These are phyloP conservation scores for Atractosteus spatula DNA, from an alignment of 2,113 vertebrate species.

Conservation along the genomic window DNA sequence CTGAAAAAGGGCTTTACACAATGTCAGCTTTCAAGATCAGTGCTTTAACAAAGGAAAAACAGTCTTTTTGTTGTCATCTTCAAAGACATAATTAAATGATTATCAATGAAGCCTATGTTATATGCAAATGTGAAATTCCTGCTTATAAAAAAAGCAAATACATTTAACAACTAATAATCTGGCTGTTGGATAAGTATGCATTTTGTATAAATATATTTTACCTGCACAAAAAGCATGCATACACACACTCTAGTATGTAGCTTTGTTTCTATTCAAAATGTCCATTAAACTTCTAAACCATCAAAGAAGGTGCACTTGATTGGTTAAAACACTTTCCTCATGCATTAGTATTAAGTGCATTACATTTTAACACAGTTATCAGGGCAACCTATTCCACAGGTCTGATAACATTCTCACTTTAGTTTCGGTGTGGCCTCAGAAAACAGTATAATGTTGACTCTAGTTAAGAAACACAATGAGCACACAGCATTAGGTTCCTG, in stretches of 20 bases:
- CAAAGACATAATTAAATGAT: no score
- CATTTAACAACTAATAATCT: no score
- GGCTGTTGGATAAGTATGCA: background rate
- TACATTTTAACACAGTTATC: constrained; percentile 78
- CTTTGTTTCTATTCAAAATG: background rate
- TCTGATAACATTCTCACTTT: constrained; percentile 83
- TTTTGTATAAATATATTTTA: background rate
- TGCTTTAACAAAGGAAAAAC: background rate
- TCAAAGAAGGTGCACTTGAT: constrained; percentile 23
- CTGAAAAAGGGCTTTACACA: background rate
- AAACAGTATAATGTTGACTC: constrained; percentile 84
- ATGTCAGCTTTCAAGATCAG: background rate
- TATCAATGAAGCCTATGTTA: no score
- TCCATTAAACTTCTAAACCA: background rate
- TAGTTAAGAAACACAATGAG: constrained; percentile 74
- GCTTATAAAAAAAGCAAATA: no score
- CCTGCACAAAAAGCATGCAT: background rate
- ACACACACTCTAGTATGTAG: background rate
- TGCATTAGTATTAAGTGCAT: constrained; percentile 64
- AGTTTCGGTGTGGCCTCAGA: constrained; percentile 78
- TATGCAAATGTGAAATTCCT: no score
- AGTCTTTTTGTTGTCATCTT: background rate
- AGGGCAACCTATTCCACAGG: constrained; percentile 73
- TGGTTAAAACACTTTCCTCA: constrained; percentile 34
- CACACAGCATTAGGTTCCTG: constrained; percentile 76